Percentiles rank a stretch among this genome's conserved stretches.
These are phyloP conservation scores for Pteruthius melanotis DNA, from an alignment of 2,113 vertebrate genomes.

Conservation along the genomic window DNA sequence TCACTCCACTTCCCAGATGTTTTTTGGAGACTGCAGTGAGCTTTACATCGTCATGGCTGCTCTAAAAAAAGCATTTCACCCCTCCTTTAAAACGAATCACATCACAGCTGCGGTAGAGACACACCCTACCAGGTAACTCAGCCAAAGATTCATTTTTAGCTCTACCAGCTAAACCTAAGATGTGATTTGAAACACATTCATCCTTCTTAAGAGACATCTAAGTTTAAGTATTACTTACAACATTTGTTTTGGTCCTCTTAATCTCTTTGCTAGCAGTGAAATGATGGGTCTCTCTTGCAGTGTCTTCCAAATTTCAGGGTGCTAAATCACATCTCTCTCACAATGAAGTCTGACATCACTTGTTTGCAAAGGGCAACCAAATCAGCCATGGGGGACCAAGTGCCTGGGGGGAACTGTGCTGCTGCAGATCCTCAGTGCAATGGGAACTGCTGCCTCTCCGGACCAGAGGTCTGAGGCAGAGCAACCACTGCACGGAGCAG, in stretches of 20 bases:
- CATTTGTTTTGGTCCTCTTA: neutral
- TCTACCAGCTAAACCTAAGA: neutral
- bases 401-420: neutral
- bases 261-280: neutral
- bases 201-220: neutral
- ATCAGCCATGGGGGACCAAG: neutral
- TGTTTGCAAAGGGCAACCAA: neutral
- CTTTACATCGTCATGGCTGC: neutral
- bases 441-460: accelerated
- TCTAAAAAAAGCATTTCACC: neutral
- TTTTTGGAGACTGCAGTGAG: neutral
- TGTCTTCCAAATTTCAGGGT: neutral
- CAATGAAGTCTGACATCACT: neutral
- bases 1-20: neutral
- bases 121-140: neutral
- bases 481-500: neutral
- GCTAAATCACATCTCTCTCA: neutral
- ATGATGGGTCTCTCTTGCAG: accelerated
- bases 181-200: neutral
- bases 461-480: neutral
- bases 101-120: neutral
- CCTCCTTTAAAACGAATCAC: neutral
- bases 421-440: neutral
- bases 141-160: neutral
- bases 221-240: neutral